These are phyloP conservation scores for Gymnopithys bicolor DNA, from an alignment of 2,797 vertebrate species.

Conservation along the genomic window DNA sequence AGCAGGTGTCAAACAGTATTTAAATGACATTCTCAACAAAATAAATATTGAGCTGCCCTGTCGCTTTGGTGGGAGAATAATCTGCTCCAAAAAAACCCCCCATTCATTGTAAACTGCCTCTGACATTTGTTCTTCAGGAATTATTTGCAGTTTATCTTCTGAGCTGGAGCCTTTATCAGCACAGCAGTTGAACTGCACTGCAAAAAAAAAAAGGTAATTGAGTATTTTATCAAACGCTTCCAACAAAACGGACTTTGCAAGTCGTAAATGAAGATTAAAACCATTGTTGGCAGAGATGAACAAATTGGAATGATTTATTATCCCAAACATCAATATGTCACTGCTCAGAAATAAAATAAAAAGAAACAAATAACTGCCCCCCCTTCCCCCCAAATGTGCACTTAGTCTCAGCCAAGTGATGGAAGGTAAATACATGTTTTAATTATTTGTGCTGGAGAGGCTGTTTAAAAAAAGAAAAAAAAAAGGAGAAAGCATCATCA, in stretches of 20 bases:
- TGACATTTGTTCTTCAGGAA: slow-evolving; percentile 84
- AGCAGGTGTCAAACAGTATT: slow-evolving; percentile 81
- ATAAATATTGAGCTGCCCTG: slow-evolving; percentile 79
- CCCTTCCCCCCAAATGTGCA: slow-evolving; percentile 11
- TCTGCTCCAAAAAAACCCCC: slow-evolving; percentile 73
- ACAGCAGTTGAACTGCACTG: slow-evolving; percentile 77
- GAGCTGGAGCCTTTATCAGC: slow-evolving; percentile 78
- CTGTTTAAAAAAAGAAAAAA: neutral
- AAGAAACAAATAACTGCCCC: slow-evolving; percentile 66
- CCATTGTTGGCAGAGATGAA: slow-evolving; percentile 83
- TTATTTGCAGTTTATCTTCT: slow-evolving; percentile 83
- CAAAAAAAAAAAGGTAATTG: slow-evolving; percentile 82
- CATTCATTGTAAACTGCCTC: slow-evolving; percentile 75
- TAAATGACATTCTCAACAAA: slow-evolving; percentile 77
- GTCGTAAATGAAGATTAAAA: slow-evolving; percentile 89
- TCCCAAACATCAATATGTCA: slow-evolving; percentile 82
- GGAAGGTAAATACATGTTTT: slow-evolving; percentile 83
- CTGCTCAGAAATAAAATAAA: slow-evolving; percentile 77
- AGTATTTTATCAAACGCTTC: slow-evolving; percentile 87
- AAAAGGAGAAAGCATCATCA: slow-evolving; percentile 73
- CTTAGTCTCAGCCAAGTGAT: slow-evolving; percentile 62
- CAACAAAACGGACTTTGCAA: slow-evolving; percentile 83
- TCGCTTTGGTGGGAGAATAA: slow-evolving; percentile 79
- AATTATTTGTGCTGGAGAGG: slow-evolving; percentile 81
- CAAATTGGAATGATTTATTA: slow-evolving; percentile 89